phyloP scores from a whole-genome alignment of 2,888 invertebrate species.

The Pinctada fucata region DNA sequence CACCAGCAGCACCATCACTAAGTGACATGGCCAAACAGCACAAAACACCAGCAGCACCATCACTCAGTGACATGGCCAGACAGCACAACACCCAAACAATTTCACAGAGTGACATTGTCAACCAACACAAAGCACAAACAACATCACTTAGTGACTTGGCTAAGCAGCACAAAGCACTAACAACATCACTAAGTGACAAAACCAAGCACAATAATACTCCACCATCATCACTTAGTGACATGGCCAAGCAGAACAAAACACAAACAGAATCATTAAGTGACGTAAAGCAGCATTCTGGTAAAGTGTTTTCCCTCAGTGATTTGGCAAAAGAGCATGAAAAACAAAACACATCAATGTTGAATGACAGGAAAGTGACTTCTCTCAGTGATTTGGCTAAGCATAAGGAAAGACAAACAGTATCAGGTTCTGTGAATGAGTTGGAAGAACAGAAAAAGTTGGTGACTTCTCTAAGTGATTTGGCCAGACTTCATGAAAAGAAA shows the following conservation, averaged over 20 bases:
- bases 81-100: constrained; percentile 3
- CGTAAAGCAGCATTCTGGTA: neutral
- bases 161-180: constrained; percentile 29
- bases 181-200: constrained; percentile 42
- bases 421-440: constrained; percentile 3
- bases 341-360: neutral
- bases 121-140: neutral
- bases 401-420: neutral
- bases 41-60: neutral
- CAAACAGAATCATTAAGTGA: constrained; percentile 3
- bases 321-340: constrained; percentile 2
- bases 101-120: neutral
- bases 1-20: neutral
- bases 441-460: neutral
- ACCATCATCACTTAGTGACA: constrained; percentile 40
- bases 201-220: constrained; percentile 35
- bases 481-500: constrained; percentile 4
- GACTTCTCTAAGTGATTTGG: too few species aligned
- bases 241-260: constrained; percentile 40
- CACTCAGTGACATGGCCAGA: constrained; percentile 32
- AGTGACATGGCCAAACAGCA: neutral
- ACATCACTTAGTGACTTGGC: constrained; percentile 30
- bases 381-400: constrained; percentile 16
- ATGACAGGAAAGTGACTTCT: neutral
- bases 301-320: neutral